Conservation (phyloP, 2,797 vertebrate genomes). For the Catostomus latipinnis region DNA sequence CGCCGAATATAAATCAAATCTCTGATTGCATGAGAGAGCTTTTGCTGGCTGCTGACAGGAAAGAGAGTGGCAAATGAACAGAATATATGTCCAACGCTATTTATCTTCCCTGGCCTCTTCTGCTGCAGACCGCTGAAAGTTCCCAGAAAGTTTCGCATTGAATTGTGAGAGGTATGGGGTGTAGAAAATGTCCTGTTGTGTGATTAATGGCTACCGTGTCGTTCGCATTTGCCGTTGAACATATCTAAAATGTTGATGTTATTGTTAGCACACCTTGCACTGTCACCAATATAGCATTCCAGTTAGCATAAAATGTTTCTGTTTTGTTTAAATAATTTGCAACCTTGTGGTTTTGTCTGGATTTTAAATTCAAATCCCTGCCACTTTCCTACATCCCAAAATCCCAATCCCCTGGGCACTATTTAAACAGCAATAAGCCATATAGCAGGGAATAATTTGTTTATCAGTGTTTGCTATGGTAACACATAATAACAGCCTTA, state of each 20-base stretch:
- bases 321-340: slow-evolving; percentile 20
- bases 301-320: not conserved
- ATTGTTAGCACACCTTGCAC: not conserved
- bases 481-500: slow-evolving; percentile 79
- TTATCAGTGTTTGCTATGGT: slow-evolving; percentile 84
- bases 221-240: not conserved
- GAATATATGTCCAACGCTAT: slow-evolving; percentile 57
- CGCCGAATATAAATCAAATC: slow-evolving; percentile 66
- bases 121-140: slow-evolving; percentile 40
- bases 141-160: slow-evolving; percentile 41
- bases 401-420: slow-evolving; percentile 66
- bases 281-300: slow-evolving; percentile 2
- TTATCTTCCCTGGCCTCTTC: slow-evolving; percentile 41
- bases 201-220: slow-evolving; percentile 31
- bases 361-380: slow-evolving; percentile 47
- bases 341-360: slow-evolving; percentile 45
- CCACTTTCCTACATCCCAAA: slow-evolving; percentile 51
- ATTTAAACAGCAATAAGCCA: slow-evolving; percentile 65
- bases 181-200: slow-evolving; percentile 23
- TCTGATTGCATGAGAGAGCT: slow-evolving; percentile 59
- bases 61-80: slow-evolving; percentile 55
- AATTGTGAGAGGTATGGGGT: slow-evolving; percentile 26
- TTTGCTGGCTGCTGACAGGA: slow-evolving; percentile 54
- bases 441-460: slow-evolving; percentile 73
- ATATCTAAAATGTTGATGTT: not conserved